Evolutionary conservation across 2,797 vertebrate species (phyloP), one percentile per base, ranked within the genome.

Genomic region (Lacerta viridis): DNA sequence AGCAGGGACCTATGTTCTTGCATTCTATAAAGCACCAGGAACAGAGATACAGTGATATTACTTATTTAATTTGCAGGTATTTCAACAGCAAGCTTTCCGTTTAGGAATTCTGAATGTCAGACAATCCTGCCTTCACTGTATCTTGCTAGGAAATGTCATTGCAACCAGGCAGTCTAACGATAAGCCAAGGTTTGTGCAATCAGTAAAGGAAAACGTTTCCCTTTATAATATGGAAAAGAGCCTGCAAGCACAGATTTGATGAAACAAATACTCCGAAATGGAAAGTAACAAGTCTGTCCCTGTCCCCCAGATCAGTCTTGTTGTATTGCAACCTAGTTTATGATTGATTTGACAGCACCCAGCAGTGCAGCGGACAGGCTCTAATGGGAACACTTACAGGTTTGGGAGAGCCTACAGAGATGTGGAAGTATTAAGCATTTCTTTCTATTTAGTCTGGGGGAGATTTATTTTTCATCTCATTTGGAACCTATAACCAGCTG

Each of bases 391-490:
- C 90, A 69, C 17, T 92, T 91, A 92, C 84, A 94, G 64, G 36
- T 36, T 81, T 92, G 83, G 90, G 89, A 88, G 69, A 94, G 41
- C 71, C 89, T 92, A 61, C 25, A 93, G 90, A 94, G 75, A 83
- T 90, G 91, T 92, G 88, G 85, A 95, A 93, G 74, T 46, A 93
- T 83, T 74, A 83, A 87, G 43, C 93, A 92, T 77, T 89, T 77
- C 92, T 89, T 87, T 78, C 86, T 92, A 93, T 79, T 89, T 83
- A 93, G 91, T 90, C 80, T 88, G 68, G 69, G 85, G 66, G 59
- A 92, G 84, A 91, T 84, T 94, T 95, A 88, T 92, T 87, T 88
- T 91, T 84, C 36, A 59, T 87, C 95, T 92, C 93, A 91, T 94
- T 93, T 92, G 86, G 76, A 93, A 75, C 84, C 84, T 89, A 81